Base-by-base conservation (phyloP, 2,113 vertebrate genomes). In the Mystacornis crossleyi region DNA sequence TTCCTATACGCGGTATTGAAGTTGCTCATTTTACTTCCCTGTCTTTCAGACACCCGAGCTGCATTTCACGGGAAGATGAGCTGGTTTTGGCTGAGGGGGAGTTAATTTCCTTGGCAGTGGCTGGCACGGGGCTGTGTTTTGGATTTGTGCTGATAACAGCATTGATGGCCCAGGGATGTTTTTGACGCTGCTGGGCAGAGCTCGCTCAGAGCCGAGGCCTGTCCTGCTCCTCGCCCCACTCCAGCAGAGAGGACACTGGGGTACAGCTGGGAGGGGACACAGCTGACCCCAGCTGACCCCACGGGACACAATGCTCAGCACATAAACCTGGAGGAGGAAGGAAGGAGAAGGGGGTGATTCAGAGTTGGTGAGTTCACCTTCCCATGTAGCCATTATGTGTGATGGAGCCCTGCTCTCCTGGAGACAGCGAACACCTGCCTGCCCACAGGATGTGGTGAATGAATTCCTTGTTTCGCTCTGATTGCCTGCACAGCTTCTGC, bases 1-100 rank as follows among this genome's bases (percentile, higher is more conserved):
- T 24, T 58, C 36, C 24, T 7, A 47, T 0, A 69, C 7, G 8
- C 0, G 0, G 14, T 14, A 51, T 1, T 57, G 43, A 50, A 88
- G 58, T 29, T 69, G 40, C 25, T 77, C 26, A 62, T 93, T 40
- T 47, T 25, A 20, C 38, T 80, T 42, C 33, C 6, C 34, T n/a
- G 18, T 17, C 43, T 57, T 91, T 53, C 86, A 79, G 53, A 42
- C 54, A 69, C 31, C 29, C 4, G 0, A 80, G 42, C 53, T 38
- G 19, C 18, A 38, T 18, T 55, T 40, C 24, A 53, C 48, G 28
- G 54, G 42, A 93, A 43, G 31, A n/a, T 43, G 40, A 15, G 47
- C 54, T 54, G 18, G 21, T 12, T 74, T 54, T 12, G 40, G 21
- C 31, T 61, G 42, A 23, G 23, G 33, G 13, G 11, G 60, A 40